Base-by-base conservation (phyloP, 2,888 invertebrate species). In the Microctonus hyperodae region DNA sequence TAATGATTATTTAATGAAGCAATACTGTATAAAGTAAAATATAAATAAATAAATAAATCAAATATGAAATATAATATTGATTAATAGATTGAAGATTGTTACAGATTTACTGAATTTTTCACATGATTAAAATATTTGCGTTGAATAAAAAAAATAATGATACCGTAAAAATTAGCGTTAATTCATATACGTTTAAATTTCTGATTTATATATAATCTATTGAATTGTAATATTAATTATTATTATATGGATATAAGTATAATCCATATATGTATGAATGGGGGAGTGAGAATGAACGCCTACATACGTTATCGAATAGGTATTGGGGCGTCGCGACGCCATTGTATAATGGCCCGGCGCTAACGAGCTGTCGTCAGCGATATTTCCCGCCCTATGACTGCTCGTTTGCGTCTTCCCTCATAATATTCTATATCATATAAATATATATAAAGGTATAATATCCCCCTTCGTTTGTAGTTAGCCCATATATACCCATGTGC, bases 301-400 rank as follows among this genome's bases (percentile, higher is more conserved):
- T 75, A 76, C 74, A 65, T 59, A 71, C 68, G 72, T 73, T 77
- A 79, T 77, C 74, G 74, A 71, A 67, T 75, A 77, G 16, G 16
- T 16, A 44, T 44, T 75, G 75, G 76, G 72, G 74, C 77, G 75
- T 79, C 75, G 76, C 74, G 74, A 75, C 76, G 75, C 75, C 74
- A 73, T 76, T 76, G 69, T 71, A 71, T 66, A 66, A 65, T 66
- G 58, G 61, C 64, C 51, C 56, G 53, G 62, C 65, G 63, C 65
- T 81, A 82, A 81, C 81, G 80, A 82, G 80, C 81, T 77, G 75
- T 76, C 78, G 76, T 76, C 80, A 73, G 71, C 70, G 67, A 71
- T 74, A 73, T 70, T 69, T 69, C 60, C 69, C 60, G 53, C 59
- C 60, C 70, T 67, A 67, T 40, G 31, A 20, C 37, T 65, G 31